phyloP scores from a whole-genome alignment of 2,797 vertebrate species.

The Carcharodon carcharias region DNA sequence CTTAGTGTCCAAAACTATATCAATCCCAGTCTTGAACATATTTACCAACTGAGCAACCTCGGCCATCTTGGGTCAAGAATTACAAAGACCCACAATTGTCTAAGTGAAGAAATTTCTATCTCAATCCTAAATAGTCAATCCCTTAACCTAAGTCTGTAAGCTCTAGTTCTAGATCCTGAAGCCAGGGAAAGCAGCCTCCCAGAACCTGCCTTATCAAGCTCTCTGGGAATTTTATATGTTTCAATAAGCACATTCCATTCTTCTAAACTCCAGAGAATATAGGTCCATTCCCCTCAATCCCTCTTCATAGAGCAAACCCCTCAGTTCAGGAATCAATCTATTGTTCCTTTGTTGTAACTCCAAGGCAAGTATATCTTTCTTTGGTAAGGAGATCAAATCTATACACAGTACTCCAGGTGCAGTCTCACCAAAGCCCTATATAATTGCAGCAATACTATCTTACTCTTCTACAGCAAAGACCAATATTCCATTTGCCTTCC shows the following conservation, averaged over 20 bases:
- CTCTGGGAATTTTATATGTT: not conserved
- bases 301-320: not conserved
- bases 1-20: not conserved
- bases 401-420: no score
- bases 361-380: not conserved
- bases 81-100: not conserved
- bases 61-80: not conserved
- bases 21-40: not conserved
- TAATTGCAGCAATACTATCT: no score
- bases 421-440: not conserved
- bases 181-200: not conserved
- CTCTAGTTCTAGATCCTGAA: no score
- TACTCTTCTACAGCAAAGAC: no score
- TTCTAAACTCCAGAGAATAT: not conserved
- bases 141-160: not conserved
- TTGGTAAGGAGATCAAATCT: no score
- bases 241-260: not conserved
- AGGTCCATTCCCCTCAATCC: not conserved
- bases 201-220: not conserved
- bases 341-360: not conserved
- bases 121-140: not conserved
- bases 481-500: no score
- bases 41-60: not conserved
- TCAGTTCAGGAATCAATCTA: not conserved
- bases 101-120: not conserved